Evolutionary conservation across 2,888 invertebrate genomes (phyloP).

Genomic region (Microplitis deprimator): DNA sequence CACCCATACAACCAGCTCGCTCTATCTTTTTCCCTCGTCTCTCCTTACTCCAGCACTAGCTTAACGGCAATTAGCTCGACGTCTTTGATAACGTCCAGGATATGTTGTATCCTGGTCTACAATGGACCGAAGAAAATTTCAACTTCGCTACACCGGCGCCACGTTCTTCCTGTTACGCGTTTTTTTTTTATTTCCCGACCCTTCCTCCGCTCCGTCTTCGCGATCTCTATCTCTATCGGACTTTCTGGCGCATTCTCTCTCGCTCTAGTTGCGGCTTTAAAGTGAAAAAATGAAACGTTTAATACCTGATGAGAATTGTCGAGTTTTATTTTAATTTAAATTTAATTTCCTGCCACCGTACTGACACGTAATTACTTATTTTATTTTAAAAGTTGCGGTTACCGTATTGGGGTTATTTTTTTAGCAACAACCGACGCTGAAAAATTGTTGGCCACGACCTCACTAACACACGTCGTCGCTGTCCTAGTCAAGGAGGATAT

Average conservation of each 20-base stretch:
- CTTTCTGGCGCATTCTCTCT: background rate
- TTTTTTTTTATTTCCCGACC: conserved; percentile 48
- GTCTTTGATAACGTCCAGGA: background rate
- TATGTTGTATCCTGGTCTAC: background rate
- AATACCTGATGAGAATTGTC: conserved; percentile 4
- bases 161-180: conserved; percentile 28
- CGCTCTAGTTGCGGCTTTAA: background rate
- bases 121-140: background rate
- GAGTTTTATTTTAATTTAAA: background rate
- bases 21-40: background rate
- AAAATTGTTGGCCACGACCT: conserved; percentile 21
- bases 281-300: background rate
- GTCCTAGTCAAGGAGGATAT: conserved; percentile 18
- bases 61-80: background rate
- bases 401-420: background rate
- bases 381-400: background rate
- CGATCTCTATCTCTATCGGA: background rate
- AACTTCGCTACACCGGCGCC: conserved; percentile 27
- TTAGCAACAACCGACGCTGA: conserved; percentile 2
- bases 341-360: background rate
- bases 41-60: background rate
- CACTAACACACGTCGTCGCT: conserved; percentile 13
- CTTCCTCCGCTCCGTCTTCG: conserved; percentile 12
- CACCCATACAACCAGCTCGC: background rate
- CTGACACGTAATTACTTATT: no score